A percentile compares a stretch with the other conserved stretches of the same genome.
These are phyloP conservation scores for Tinamus major DNA, from an alignment of 2,797 vertebrate genomes.

Conservation along the genomic window DNA sequence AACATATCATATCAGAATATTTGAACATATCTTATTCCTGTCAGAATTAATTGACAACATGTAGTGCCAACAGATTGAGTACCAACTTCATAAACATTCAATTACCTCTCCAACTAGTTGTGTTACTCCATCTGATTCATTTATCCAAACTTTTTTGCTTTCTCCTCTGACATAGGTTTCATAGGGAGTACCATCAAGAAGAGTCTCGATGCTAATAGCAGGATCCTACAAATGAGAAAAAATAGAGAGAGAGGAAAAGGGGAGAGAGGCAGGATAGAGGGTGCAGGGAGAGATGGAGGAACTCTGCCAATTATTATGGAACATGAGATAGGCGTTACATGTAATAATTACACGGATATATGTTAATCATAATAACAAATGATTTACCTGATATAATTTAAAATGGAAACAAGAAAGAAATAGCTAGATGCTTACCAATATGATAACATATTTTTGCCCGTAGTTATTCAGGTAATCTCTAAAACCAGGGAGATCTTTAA, in stretches of 20 bases:
- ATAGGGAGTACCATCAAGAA: constrained; percentile 56
- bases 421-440: constrained; percentile 81
- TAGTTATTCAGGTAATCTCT: constrained; percentile 83
- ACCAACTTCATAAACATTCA: background rate
- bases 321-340: background rate
- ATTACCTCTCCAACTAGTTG: constrained; percentile 88
- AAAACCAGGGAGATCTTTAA: constrained; percentile 86
- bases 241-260: background rate
- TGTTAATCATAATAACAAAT: background rate
- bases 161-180: constrained; percentile 81
- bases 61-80: background rate
- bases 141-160: constrained; percentile 83
- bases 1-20: no score
- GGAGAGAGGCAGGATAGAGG: background rate
- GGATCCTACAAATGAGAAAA: constrained; percentile 82
- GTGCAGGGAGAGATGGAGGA: background rate
- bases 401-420: background rate
- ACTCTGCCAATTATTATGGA: background rate
- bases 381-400: background rate
- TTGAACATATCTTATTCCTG: background rate
- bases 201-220: constrained; percentile 81
- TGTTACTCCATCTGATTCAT: constrained; percentile 82
- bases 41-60: background rate
- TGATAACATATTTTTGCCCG: constrained; percentile 90
- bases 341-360: background rate